These are phyloP conservation scores for Addax nasomaculatus DNA, from an alignment of 2,113 vertebrate genomes.

Conservation along the genomic window DNA sequence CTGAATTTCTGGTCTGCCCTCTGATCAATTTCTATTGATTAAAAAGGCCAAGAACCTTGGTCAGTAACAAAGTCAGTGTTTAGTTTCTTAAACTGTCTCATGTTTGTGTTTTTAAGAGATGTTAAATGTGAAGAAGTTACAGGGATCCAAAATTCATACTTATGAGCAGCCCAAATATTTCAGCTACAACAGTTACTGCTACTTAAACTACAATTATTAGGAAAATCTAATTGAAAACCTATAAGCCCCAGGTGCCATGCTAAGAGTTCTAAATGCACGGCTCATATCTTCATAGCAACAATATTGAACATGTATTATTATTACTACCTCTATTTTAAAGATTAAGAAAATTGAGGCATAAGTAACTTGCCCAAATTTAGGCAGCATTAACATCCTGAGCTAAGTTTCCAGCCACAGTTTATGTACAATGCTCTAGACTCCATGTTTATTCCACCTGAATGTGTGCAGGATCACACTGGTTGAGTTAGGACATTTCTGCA, in stretches of 20 bases:
- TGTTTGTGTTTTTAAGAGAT: neutral
- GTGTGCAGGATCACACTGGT: neutral
- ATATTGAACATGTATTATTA: neutral
- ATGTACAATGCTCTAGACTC: neutral
- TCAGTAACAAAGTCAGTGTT: neutral
- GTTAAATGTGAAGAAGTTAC: neutral
- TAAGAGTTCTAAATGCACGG: neutral
- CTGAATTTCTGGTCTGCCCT: neutral
- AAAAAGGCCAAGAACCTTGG: neutral
- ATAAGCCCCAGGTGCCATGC: neutral
- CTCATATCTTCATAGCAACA: neutral
- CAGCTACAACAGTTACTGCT: neutral
- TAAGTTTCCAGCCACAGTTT: neutral
- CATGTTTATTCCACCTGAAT: neutral
- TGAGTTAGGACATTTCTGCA: neutral
- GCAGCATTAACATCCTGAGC: neutral
- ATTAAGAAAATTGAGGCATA: neutral
- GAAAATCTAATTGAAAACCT: neutral
- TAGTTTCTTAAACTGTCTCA: neutral
- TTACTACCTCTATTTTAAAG: neutral
- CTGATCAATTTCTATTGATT: neutral
- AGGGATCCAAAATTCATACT: neutral
- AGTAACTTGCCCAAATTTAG: neutral
- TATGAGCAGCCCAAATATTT: neutral
- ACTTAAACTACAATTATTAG: neutral